Evolutionary conservation across 2,797 vertebrate genomes (phyloP).

Genomic region (Xiphophorus birchmanni): DNA sequence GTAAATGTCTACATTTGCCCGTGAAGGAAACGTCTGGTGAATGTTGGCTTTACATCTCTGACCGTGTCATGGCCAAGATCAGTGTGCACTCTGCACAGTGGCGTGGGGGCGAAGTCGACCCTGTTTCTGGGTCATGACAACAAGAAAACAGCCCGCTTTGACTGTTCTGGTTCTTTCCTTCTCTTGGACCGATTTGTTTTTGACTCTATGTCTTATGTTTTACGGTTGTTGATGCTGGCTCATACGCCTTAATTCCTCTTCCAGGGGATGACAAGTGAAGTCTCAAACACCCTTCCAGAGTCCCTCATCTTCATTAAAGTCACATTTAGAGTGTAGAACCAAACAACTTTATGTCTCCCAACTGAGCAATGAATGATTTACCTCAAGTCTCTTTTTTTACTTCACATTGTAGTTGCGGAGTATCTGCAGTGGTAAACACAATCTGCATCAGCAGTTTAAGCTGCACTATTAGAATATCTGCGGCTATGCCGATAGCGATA

Average conservation of each 20-base stretch:
- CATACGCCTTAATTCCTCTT: conserved; percentile 60
- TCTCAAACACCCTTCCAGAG: conserved; percentile 5
- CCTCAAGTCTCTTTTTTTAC: not conserved
- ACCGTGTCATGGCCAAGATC: conserved; percentile 64
- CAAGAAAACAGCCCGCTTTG: conserved; percentile 65
- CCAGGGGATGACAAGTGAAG: conserved; percentile 43
- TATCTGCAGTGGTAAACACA: not conserved
- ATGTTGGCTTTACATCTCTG: conserved; percentile 43
- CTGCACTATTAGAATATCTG: not conserved
- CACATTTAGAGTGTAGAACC: not conserved
- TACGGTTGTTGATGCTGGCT: conserved; percentile 64
- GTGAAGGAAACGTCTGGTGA: conserved; percentile 44
- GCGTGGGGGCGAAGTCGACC: conserved; percentile 44
- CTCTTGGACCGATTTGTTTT: conserved; percentile 67
- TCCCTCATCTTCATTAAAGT: conserved; percentile 19
- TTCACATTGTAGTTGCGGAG: not conserved
- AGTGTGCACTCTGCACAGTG: conserved; percentile 51
- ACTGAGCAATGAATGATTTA: not conserved
- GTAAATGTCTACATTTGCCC: conserved; percentile 45
- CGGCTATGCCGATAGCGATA: not conserved
- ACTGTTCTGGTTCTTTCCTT: conserved; percentile 11
- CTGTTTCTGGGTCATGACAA: conserved; percentile 59
- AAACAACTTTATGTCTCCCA: not conserved
- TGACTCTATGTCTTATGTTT: conserved; percentile 54
- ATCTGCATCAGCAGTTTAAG: not conserved